A percentile compares a stretch with the other conserved stretches of the same genome.
phyloP scores from a whole-genome alignment of 2,113 vertebrate species.

The cattle (Bos taurus) region ARS-UCD2.0 NC_037329.1:24407001-24407500 shows the following conservation, averaged over 20 bases:
- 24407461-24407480: background rate
- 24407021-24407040: background rate
- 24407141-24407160: background rate
- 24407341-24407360: background rate
- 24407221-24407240: background rate
- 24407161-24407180: background rate
- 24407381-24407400: background rate
- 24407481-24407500: background rate
- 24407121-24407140: background rate
- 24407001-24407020: background rate
- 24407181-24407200: background rate
- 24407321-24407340: background rate
- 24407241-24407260: background rate
- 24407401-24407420: background rate
- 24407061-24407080: background rate
- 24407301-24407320: background rate
- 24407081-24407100: background rate
- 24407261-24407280: background rate
- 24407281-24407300: background rate
- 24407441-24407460: background rate
- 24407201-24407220: background rate
- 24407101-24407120: background rate
- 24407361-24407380: background rate
- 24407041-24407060: background rate
- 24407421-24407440: background rate